Conservation (phyloP, 1,140 invertebrate genomes). For the Homarus americanus region DNA sequence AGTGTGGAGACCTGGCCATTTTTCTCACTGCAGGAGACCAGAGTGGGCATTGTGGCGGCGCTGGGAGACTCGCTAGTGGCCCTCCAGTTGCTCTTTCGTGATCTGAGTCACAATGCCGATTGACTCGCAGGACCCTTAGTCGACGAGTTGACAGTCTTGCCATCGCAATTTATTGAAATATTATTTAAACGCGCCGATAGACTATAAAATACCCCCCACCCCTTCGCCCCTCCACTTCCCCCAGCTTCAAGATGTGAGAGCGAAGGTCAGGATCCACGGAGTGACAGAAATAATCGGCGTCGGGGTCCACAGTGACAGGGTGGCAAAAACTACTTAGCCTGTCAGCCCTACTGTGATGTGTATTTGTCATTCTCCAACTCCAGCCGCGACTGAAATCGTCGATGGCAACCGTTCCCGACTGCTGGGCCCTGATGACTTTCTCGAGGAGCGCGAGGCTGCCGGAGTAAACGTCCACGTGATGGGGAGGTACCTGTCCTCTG, state of each 20-base stretch:
- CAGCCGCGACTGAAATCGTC: conserved; percentile 11
- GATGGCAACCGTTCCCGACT: conserved; percentile 1
- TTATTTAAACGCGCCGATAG: neutral
- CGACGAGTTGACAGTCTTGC: neutral
- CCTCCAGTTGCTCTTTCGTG: conserved; percentile 30
- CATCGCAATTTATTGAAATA: conserved; percentile 23
- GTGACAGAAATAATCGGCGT: conserved; percentile 16
- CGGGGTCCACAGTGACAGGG: neutral
- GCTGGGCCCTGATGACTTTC: neutral
- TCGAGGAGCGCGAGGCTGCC: too few species aligned
- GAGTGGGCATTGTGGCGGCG: conserved; percentile 43
- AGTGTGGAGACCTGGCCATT: conserved; percentile 53
- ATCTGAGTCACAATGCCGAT: conserved; percentile 13
- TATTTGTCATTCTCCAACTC: conserved; percentile 30
- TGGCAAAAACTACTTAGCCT: conserved; percentile 44
- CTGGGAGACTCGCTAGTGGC: conserved; percentile 1
- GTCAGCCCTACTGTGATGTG: conserved; percentile 30
- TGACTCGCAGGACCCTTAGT: neutral
- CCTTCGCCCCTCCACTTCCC: neutral
- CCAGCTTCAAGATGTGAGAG: neutral
- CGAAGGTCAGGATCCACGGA: conserved; percentile 1
- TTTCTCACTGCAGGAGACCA: conserved; percentile 59
- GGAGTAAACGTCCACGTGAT: too few species aligned
- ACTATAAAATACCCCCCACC: neutral
- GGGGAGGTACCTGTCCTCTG: too few species aligned